These are phyloP conservation scores for Agrenia bidenticulata DNA, from an alignment of 2,888 invertebrate species.

Conservation along the genomic window DNA sequence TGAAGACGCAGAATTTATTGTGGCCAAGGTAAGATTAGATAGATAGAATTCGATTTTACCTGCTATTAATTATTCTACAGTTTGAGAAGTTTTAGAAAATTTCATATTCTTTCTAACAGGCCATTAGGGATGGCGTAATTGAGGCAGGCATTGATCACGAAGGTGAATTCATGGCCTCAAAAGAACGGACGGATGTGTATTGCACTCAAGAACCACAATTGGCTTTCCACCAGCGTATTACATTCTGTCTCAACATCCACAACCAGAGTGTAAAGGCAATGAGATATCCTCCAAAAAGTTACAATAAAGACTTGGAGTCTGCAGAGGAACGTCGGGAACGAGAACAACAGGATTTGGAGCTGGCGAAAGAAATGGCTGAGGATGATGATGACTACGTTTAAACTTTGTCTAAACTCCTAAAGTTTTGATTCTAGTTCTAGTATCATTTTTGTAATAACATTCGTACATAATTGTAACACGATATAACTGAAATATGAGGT, in stretches of 20 bases:
- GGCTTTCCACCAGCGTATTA: conserved; percentile 94
- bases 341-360: conserved; percentile 95
- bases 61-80: conserved; percentile 4
- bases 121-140: conserved; percentile 96
- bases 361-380: conserved; percentile 99
- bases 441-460: neutral
- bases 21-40: conserved; percentile 69
- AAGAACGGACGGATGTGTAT: conserved; percentile 95
- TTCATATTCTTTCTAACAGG: conserved; percentile 56
- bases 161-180: conserved; percentile 94
- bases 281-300: conserved; percentile 98
- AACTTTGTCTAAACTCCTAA: conserved; percentile 1
- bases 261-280: conserved; percentile 99
- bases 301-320: conserved; percentile 96
- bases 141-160: conserved; percentile 96
- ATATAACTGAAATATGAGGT: too few species aligned
- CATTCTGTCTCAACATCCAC: conserved; percentile 95
- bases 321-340: conserved; percentile 93
- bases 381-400: conserved; percentile 83
- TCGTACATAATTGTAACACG: too few species aligned
- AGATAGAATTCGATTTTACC: neutral
- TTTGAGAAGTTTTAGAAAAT: too few species aligned
- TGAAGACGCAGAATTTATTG: conserved; percentile 98
- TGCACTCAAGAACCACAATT: conserved; percentile 93
- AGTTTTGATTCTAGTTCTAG: neutral